Conservation (phyloP, 2,797 vertebrate genomes). For the Accipiter badius region DNA sequence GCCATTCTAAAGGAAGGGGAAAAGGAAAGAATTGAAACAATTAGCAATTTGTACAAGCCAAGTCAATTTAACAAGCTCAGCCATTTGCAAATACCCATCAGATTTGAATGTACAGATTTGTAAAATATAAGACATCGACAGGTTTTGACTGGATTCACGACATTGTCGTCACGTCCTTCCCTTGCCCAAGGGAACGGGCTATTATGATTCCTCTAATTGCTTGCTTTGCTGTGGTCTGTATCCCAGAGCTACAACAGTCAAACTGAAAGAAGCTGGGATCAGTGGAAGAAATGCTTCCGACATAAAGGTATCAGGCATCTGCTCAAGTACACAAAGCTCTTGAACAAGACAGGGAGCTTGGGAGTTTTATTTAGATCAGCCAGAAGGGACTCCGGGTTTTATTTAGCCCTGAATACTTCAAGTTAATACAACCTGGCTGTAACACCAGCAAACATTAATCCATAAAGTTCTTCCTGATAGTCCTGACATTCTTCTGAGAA, state of each 20-base stretch:
- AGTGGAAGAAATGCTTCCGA: not conserved
- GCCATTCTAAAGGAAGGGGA: conserved; percentile 83
- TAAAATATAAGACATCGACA: not conserved
- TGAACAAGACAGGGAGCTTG: not conserved
- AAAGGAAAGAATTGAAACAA: not conserved
- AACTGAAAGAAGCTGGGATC: not conserved
- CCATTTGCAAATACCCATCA: not conserved
- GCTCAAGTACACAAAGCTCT: not conserved
- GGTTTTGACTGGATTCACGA: not conserved
- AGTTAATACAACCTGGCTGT: not conserved
- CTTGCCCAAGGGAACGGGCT: not conserved
- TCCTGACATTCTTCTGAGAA: not conserved
- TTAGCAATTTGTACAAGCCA: not conserved
- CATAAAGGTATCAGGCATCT: not conserved
- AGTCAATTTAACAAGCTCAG: not conserved
- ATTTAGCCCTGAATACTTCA: not conserved
- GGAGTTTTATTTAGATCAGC: conserved; percentile 2
- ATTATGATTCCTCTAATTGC: not conserved
- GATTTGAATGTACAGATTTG: not conserved
- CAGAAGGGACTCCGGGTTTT: not conserved
- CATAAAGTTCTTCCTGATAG: not conserved
- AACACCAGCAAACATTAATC: conserved; percentile 3
- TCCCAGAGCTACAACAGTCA: not conserved
- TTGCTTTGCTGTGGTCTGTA: not conserved
- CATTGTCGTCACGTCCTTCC: not conserved